These are phyloP conservation scores for Tupiocoris notatus DNA, from an alignment of 2,888 invertebrate genomes.

Conservation along the genomic window DNA sequence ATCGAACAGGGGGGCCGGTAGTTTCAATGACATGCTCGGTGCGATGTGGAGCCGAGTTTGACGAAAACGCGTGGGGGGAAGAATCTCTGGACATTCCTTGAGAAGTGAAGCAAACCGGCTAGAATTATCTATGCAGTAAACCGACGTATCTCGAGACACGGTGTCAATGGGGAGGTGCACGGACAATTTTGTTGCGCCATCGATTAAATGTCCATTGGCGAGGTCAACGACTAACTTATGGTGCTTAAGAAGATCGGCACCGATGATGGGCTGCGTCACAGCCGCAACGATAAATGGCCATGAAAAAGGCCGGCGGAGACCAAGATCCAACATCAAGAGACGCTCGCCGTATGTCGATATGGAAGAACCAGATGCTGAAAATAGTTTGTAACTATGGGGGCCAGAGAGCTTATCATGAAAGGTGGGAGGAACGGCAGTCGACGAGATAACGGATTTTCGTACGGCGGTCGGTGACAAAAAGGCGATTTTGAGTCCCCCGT, in stretches of 20 bases:
- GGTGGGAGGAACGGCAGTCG: no score
- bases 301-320: conserved; percentile 11
- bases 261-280: no score
- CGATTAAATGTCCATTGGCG: conserved; percentile 24
- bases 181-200: conserved; percentile 16
- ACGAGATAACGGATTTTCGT: no score
- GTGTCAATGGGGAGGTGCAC: no score
- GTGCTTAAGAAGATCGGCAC: conserved; percentile 34
- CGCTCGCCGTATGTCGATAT: conserved; percentile 23
- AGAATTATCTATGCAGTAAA: neutral
- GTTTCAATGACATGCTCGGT: conserved; percentile 50
- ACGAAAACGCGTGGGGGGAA: conserved; percentile 7
- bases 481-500: no score
- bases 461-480: no score
- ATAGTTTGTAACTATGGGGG: no score
- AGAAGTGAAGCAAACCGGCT: conserved; percentile 14
- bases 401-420: no score
- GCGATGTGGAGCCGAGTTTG: neutral
- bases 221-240: conserved; percentile 42
- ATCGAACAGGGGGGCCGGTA: conserved; percentile 51
- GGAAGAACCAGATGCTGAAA: conserved; percentile 12
- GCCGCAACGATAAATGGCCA: conserved; percentile 14
- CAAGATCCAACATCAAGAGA: conserved; percentile 13
- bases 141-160: no score
- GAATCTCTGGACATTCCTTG: conserved; percentile 26